Conservation (phyloP, 2,113 vertebrate genomes). For the Odocoileus hemionus region DNA sequence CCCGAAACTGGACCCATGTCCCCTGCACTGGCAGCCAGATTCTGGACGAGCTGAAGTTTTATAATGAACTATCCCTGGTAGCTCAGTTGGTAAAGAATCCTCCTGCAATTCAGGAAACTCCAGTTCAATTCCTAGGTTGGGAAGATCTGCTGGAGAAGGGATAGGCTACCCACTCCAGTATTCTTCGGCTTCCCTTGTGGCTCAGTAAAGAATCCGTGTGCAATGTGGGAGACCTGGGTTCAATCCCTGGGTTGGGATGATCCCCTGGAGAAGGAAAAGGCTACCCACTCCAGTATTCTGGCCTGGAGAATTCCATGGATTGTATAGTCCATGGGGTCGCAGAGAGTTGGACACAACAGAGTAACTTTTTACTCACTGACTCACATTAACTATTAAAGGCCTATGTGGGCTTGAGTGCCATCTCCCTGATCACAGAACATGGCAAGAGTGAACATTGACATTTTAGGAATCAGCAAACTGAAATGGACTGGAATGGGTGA, state of each 20-base stretch:
- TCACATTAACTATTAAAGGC: not conserved
- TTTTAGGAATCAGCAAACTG: not conserved
- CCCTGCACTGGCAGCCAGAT: not conserved
- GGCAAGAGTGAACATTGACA: not conserved
- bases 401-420: not conserved
- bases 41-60: not conserved
- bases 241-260: not conserved
- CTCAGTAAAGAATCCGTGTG: not conserved
- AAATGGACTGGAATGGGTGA: not conserved
- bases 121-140: not conserved
- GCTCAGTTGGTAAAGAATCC: not conserved
- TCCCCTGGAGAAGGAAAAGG: not conserved
- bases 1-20: not conserved
- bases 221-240: not conserved
- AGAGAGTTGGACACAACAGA: not conserved
- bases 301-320: not conserved
- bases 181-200: not conserved
- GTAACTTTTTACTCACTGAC: not conserved
- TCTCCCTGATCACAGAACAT: not conserved
- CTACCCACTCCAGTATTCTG: not conserved
- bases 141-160: not conserved
- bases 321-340: not conserved
- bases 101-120: not conserved
- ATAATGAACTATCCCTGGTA: not conserved
- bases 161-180: not conserved